Conservation (phyloP, 2,888 invertebrate genomes). For the Automeris io region DNA sequence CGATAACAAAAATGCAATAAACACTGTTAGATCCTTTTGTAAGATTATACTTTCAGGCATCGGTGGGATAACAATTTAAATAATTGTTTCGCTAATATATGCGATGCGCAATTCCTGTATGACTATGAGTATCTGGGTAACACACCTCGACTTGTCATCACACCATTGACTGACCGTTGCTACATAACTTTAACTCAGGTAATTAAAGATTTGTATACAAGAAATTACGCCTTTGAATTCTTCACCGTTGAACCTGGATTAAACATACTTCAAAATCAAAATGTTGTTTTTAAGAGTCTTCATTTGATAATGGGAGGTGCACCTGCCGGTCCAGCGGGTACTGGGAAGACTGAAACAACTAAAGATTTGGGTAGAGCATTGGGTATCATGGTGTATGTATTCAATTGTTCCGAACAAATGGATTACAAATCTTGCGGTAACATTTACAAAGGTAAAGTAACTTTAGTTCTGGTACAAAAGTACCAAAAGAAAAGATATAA, state of each 20-base stretch:
- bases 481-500: too few relatives aligned
- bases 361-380: conserved; percentile 96
- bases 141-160: conserved; percentile 94
- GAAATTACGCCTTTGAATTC: too few relatives aligned
- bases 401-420: conserved; percentile 98
- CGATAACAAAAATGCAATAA: too few relatives aligned
- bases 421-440: conserved; percentile 96
- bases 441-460: conserved; percentile 87
- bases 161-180: conserved; percentile 95
- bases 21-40: too few relatives aligned
- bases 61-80: conserved; percentile 89
- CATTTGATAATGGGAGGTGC: conserved; percentile 98
- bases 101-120: conserved; percentile 94
- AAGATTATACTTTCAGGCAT: conserved; percentile 50
- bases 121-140: conserved; percentile 97
- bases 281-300: conserved; percentile 78
- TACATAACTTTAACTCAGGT: conserved; percentile 96
- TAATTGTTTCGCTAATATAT: conserved; percentile 95
- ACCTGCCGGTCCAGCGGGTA: conserved; percentile 96
- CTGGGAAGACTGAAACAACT: conserved; percentile 97
- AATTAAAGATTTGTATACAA: too few relatives aligned
- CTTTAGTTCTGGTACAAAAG: neutral
- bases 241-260: too few relatives aligned
- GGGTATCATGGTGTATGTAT: conserved; percentile 98
- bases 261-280: too few relatives aligned